Evolutionary conservation across 2,113 vertebrate genomes (phyloP).

Genomic region (Charadrius vociferus): DNA sequence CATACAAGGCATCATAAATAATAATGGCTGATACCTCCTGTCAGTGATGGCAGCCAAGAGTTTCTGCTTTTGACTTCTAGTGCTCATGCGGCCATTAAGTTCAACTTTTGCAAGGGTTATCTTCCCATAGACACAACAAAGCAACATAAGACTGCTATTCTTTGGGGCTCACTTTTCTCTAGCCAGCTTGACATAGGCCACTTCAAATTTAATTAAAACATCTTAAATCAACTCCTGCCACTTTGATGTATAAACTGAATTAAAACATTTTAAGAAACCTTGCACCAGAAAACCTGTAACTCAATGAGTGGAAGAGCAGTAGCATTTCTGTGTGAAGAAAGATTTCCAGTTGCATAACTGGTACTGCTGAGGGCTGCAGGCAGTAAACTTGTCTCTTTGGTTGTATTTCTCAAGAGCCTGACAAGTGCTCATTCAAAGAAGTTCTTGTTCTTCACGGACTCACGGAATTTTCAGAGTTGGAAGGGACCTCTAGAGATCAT

Average conservation of each 20-base stretch:
- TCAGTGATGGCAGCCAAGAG: not conserved
- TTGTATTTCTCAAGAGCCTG: not conserved
- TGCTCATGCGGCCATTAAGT: not conserved
- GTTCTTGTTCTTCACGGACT: no score
- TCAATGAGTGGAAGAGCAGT: not conserved
- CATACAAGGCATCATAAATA: not conserved
- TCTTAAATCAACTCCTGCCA: not conserved
- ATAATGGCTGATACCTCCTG: not conserved
- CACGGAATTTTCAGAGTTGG: no score
- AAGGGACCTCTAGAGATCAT: no score
- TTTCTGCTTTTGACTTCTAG: not conserved
- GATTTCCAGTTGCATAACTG: not conserved
- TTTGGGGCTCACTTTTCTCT: not conserved
- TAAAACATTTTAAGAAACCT: not conserved
- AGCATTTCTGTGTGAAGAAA: not conserved
- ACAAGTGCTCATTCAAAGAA: not conserved
- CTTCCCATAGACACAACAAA: not conserved
- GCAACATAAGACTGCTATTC: not conserved
- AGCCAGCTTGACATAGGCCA: not conserved
- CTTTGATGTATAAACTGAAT: not conserved
- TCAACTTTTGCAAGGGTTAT: not conserved
- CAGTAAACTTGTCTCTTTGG: not conserved
- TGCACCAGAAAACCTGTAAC: not conserved
- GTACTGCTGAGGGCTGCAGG: not conserved
- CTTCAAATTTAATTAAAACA: not conserved